phyloP scores from a whole-genome alignment of 2,797 vertebrate genomes.

The Oreonectes daqikongensis region DNA sequence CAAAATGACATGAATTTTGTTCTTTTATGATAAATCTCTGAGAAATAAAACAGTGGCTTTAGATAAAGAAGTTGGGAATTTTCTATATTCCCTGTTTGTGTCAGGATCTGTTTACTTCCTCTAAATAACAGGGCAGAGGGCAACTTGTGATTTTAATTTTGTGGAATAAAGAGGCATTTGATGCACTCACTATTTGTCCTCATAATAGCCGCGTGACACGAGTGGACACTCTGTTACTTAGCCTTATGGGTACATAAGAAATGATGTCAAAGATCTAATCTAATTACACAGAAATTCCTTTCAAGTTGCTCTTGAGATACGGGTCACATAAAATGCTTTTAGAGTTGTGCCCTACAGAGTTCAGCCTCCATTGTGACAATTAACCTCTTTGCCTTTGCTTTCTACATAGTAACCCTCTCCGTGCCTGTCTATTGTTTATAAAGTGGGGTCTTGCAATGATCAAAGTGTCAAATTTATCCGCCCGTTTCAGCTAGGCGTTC shows the following conservation, averaged over 20 bases:
- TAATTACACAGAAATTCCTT: constrained; percentile 42
- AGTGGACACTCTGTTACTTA: constrained; percentile 22
- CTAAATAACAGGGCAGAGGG: constrained; percentile 50
- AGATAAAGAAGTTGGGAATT: constrained; percentile 6
- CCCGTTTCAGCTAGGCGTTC: constrained; percentile 58
- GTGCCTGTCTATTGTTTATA: constrained; percentile 61
- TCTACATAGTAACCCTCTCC: constrained; percentile 55
- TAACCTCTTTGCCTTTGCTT: constrained; percentile 43
- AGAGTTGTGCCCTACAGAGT: constrained; percentile 10
- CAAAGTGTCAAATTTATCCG: constrained; percentile 63
- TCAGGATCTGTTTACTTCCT: constrained; percentile 48
- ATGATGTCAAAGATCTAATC: constrained; percentile 38
- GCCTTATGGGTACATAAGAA: constrained; percentile 40
- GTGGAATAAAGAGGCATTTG: constrained; percentile 52
- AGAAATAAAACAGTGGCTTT: background rate
- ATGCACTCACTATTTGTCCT: constrained; percentile 48
- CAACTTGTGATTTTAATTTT: constrained; percentile 59
- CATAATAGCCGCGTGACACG: constrained; percentile 50
- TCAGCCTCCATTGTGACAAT: constrained; percentile 63
- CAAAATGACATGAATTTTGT: constrained; percentile 11
- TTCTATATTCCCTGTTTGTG: constrained; percentile 22
- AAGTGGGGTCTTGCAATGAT: constrained; percentile 60
- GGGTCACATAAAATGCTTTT: constrained; percentile 44
- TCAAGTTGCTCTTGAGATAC: constrained; percentile 27
- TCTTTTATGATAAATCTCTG: constrained; percentile 17